Evolutionary conservation across 2,797 vertebrate genomes (phyloP).

Genomic region (Fratercula arctica): DNA sequence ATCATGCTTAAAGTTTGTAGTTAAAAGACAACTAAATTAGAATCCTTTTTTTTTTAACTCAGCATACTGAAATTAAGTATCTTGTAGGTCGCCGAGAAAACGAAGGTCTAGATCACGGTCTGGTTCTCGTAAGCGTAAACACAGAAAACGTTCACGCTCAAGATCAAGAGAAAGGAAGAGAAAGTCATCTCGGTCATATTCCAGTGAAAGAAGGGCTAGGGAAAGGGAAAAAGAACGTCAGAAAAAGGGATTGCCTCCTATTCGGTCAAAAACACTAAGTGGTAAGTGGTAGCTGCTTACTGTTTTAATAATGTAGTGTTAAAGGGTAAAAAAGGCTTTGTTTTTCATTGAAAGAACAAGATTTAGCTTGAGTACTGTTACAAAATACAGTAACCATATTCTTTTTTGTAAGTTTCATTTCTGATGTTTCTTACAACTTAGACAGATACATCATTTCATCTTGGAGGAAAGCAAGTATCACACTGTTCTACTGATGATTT

Average conservation of each 20-base stretch:
- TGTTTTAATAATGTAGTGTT: not conserved
- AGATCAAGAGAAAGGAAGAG: constrained; percentile 95
- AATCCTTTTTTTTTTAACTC: not conserved
- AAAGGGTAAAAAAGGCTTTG: not conserved
- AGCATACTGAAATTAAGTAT: constrained; percentile 35
- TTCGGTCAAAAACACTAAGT: constrained; percentile 93
- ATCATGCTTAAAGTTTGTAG: not conserved
- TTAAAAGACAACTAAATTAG: not conserved
- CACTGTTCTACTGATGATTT: not conserved
- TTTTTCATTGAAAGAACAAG: not conserved
- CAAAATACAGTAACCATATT: not conserved
- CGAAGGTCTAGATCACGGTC: constrained; percentile 94
- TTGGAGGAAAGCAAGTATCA: not conserved
- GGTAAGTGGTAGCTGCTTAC: constrained; percentile 73
- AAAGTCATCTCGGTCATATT: constrained; percentile 94
- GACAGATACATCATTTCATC: not conserved
- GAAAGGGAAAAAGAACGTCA: constrained; percentile 96
- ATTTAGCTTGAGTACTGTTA: not conserved
- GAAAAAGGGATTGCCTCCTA: constrained; percentile 95
- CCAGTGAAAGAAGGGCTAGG: constrained; percentile 91
- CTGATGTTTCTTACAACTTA: not conserved
- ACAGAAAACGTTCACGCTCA: constrained; percentile 93
- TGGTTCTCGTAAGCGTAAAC: constrained; percentile 94
- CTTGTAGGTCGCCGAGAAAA: constrained; percentile 91
- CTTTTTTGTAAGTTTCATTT: not conserved